A percentile compares a stretch with the other conserved stretches of the same genome.
Evolutionary conservation across 2,797 vertebrate genomes (phyloP).

Genomic region (Pogoniulus pusillus): DNA sequence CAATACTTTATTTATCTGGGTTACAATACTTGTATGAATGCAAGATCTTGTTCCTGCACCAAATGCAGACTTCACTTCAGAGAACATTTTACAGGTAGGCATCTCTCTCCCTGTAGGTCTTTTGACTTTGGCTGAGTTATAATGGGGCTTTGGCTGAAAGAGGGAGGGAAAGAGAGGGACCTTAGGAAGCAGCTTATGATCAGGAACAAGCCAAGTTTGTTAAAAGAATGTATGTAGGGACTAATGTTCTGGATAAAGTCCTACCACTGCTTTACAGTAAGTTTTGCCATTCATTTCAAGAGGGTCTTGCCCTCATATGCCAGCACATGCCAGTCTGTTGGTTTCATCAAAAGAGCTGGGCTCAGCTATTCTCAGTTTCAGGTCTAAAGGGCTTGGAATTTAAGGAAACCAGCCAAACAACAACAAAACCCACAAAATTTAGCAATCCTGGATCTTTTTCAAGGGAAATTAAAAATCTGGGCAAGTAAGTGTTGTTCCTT

Average conservation of each 20-base stretch:
- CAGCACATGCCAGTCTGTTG: background rate
- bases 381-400: background rate
- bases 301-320: background rate
- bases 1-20: background rate
- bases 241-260: background rate
- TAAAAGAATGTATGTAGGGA: background rate
- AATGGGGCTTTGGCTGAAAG: background rate
- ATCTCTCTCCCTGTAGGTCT: background rate
- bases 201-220: background rate
- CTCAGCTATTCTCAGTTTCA: background rate
- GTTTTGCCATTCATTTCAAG: background rate
- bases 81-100: background rate
- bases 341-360: background rate
- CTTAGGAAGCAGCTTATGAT: background rate
- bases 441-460: background rate
- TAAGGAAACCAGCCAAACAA: background rate
- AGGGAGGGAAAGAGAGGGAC: fast-evolving
- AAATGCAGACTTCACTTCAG: background rate
- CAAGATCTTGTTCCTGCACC: background rate
- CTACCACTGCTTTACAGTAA: background rate
- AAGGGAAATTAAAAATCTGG: background rate
- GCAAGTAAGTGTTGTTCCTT: background rate
- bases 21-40: background rate
- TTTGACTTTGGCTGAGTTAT: background rate
- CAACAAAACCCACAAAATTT: background rate